phyloP scores from a whole-genome alignment of 2,888 invertebrate genomes.

The Byasa hedistus region DNA sequence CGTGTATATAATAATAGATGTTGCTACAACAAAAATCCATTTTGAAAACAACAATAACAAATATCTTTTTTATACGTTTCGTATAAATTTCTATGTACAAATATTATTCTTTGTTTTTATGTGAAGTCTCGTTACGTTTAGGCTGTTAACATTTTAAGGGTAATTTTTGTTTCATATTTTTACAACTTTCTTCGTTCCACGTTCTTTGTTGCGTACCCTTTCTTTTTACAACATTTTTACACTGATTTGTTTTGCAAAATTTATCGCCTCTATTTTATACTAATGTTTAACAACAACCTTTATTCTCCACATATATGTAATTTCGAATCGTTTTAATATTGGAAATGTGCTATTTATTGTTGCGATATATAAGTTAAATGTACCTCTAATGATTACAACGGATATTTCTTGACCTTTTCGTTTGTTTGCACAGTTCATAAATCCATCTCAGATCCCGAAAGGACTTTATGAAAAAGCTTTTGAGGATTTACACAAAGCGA shows the following conservation, averaged over 20 bases:
- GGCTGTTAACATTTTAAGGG: slow-evolving; percentile 2
- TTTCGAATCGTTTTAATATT: neutral
- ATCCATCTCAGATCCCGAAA: neutral
- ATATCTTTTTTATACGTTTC: neutral
- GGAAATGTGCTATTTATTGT: neutral
- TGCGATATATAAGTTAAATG: neutral
- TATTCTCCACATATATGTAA: neutral
- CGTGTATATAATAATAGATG: no score
- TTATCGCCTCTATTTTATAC: neutral
- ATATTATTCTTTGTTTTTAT: neutral
- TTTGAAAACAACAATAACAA: neutral
- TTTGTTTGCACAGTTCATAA: neutral
- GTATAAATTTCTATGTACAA: neutral
- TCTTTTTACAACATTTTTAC: neutral
- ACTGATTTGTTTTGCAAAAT: neutral
- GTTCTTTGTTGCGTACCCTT: neutral
- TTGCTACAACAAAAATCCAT: neutral
- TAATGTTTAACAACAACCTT: neutral
- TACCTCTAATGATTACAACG: neutral
- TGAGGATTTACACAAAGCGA: neutral
- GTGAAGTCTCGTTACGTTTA: neutral
- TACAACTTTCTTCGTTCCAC: neutral
- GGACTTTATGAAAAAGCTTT: neutral
- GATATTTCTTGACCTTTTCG: neutral
- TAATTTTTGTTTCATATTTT: slow-evolving; percentile 6